Evolutionary conservation across 1,140 invertebrate genomes (phyloP).

Genomic region (Caerostris extrusa): DNA sequence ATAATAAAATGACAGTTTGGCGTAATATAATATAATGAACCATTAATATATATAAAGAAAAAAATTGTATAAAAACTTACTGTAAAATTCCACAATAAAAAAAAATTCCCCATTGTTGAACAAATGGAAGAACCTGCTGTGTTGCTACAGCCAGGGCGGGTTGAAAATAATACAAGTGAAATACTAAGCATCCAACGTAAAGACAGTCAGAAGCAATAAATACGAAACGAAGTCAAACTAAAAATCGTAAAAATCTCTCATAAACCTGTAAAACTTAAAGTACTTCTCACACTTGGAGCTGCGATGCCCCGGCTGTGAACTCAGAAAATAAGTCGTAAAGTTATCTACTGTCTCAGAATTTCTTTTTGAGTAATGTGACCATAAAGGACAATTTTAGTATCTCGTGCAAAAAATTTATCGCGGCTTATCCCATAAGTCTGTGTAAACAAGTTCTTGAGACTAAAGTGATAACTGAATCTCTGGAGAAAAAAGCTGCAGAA

Average conservation of each 20-base stretch:
- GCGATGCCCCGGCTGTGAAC: conserved; percentile 5
- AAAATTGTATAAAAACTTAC: too few relatives aligned
- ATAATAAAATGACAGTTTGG: too few relatives aligned
- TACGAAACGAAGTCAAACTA: conserved; percentile 57
- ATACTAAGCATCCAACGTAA: conserved; percentile 7
- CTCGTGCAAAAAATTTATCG: conserved; percentile 49
- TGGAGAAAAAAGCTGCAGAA: background rate
- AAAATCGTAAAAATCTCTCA: conserved; percentile 63
- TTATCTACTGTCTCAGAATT: conserved; percentile 40
- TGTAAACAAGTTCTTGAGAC: conserved; percentile 54
- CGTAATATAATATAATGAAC: too few relatives aligned
- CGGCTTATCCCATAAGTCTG: conserved; percentile 21
- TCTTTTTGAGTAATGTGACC: conserved; percentile 68
- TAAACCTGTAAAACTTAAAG: conserved; percentile 63
- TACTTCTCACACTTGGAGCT: conserved; percentile 31
- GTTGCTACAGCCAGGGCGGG: background rate
- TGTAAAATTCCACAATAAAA: background rate
- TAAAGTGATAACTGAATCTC: conserved; percentile 45
- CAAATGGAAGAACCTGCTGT: background rate
- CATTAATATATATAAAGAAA: too few relatives aligned
- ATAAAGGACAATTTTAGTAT: conserved; percentile 67
- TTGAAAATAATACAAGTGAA: background rate
- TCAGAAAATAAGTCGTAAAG: conserved; percentile 62
- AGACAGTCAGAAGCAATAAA: conserved; percentile 47
- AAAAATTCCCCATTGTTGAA: background rate